phyloP scores from a whole-genome alignment of 37 sponge, comb jelly and placozoan species.

The Mnemiopsis leidyi region DNA sequence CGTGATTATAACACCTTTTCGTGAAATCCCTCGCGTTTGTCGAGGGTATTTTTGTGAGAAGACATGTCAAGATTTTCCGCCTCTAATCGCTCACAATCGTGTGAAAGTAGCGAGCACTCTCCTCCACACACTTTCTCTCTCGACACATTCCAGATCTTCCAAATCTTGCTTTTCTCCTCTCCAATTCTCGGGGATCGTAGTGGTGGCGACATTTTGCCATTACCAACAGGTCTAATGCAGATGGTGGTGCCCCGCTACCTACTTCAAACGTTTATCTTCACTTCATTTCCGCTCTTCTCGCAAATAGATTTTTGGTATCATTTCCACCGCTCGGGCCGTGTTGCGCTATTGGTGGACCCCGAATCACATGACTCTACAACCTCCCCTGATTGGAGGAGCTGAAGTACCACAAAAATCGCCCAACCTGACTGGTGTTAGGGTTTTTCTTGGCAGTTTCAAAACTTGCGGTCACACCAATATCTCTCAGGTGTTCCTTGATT shows the following conservation, averaged over 20 bases:
- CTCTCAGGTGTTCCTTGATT: not conserved
- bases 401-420: not conserved
- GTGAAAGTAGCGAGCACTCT: not conserved
- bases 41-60: not conserved
- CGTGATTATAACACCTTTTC: conserved; percentile 29
- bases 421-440: not conserved
- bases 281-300: not conserved
- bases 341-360: not conserved
- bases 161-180: not conserved
- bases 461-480: not conserved
- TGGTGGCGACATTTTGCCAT: not conserved
- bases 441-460: not conserved
- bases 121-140: not conserved
- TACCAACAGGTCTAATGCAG: not conserved
- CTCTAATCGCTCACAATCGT: not conserved
- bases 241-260: too few relatives aligned
- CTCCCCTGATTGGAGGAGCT: not conserved
- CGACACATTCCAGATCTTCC: not conserved
- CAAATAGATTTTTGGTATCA: not conserved
- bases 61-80: not conserved
- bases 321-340: not conserved
- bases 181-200: too few relatives aligned
- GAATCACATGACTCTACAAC: not conserved
- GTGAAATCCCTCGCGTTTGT: not conserved
- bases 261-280: not conserved